These are phyloP conservation scores for Monochamus alternatus DNA, from an alignment of 2,888 invertebrate species.

Conservation along the genomic window DNA sequence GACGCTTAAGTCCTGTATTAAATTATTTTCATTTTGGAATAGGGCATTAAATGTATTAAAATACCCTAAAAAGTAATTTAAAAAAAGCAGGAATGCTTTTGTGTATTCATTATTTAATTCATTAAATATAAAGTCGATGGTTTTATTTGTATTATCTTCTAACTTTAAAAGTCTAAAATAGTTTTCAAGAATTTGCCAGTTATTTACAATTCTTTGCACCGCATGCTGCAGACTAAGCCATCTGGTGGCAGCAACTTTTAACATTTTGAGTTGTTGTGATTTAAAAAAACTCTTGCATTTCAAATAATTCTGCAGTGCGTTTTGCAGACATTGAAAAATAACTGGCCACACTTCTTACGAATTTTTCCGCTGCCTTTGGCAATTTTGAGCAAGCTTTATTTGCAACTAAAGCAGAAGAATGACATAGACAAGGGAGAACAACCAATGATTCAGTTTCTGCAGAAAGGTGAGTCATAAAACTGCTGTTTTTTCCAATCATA, in stretches of 20 bases:
- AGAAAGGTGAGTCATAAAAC: conserved; percentile 39
- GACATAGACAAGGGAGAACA: conserved; percentile 39
- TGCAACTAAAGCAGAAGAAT: conserved; percentile 37
- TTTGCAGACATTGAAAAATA: conserved; percentile 40
- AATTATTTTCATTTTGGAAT: background rate
- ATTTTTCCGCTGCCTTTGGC: conserved; percentile 43
- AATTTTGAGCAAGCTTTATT: conserved; percentile 40
- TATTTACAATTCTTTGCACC: background rate
- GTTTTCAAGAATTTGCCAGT: background rate
- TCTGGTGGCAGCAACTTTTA: conserved; percentile 7
- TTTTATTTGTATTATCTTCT: conserved; percentile 2
- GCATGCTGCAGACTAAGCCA: conserved; percentile 9
- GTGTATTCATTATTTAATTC: background rate
- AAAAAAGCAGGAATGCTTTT: conserved; percentile 6
- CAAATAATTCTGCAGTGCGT: conserved; percentile 38
- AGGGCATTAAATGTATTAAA: conserved; percentile 14
- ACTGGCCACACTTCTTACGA: conserved; percentile 29
- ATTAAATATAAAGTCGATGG: background rate
- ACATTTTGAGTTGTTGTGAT: conserved; percentile 19
- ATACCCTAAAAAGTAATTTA: background rate
- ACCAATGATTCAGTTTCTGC: conserved; percentile 32
- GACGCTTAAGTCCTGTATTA: too few species aligned
- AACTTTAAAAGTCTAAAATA: background rate
- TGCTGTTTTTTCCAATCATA: conserved; percentile 36
- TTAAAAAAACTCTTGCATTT: conserved; percentile 44